Percentiles rank a stretch among this genome's conserved stretches.
phyloP scores from a whole-genome alignment of 2,888 invertebrate species.

The Hedychridium roseum region DNA sequence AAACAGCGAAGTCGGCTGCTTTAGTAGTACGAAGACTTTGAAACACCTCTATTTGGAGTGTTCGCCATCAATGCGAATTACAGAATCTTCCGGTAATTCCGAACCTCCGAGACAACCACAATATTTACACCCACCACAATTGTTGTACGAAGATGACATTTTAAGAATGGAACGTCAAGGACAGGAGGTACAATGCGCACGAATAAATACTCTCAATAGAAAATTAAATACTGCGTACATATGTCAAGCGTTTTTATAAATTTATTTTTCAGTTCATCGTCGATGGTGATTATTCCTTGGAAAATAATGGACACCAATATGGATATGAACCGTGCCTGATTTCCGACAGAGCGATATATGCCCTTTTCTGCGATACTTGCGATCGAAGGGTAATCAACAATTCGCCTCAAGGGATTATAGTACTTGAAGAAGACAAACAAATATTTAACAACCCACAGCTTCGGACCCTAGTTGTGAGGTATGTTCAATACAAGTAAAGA shows the following conservation, averaged over 20 bases:
- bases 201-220: too few species aligned
- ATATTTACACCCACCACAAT: constrained; percentile 37
- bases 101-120: constrained; percentile 35
- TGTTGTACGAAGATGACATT: constrained; percentile 45
- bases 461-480: constrained; percentile 59
- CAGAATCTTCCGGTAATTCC: constrained; percentile 22
- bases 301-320: constrained; percentile 17
- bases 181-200: too few species aligned
- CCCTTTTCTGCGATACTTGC: constrained; percentile 48
- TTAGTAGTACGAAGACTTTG: constrained; percentile 66
- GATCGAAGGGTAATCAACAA: constrained; percentile 47
- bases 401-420: constrained; percentile 39
- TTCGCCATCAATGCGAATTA: constrained; percentile 44
- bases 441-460: constrained; percentile 55
- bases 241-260: too few species aligned
- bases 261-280: constrained; percentile 24
- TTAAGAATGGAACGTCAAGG: too few species aligned
- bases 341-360: constrained; percentile 56
- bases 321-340: constrained; percentile 23
- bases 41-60: constrained; percentile 67
- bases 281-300: constrained; percentile 27
- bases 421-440: constrained; percentile 46
- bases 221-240: too few species aligned
- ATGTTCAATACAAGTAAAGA: constrained; percentile 7
- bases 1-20: constrained; percentile 70